Percentiles rank a stretch among this genome's conserved stretches.
phyloP scores from a whole-genome alignment of 1,140 invertebrate genomes.

The Drosophila biarmipes region DNA sequence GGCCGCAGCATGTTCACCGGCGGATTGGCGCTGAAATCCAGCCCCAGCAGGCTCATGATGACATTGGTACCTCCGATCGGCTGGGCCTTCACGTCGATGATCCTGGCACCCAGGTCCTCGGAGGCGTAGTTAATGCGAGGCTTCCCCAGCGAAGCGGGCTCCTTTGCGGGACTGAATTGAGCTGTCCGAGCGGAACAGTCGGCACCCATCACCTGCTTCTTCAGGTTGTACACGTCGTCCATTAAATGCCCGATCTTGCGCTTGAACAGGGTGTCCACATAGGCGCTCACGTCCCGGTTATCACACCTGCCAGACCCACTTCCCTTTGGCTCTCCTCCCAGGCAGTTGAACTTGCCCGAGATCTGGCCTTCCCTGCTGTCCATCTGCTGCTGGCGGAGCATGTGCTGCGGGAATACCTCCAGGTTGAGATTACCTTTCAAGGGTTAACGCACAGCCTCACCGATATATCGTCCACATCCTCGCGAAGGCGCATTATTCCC shows the following conservation, averaged over 20 bases:
- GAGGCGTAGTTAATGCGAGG: slow-evolving; percentile 64
- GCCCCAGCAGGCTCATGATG: slow-evolving; percentile 44
- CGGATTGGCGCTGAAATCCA: slow-evolving; percentile 68
- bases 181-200: slow-evolving; percentile 2
- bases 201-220: slow-evolving; percentile 27
- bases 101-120: slow-evolving; percentile 61
- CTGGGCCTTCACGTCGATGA: slow-evolving; percentile 35
- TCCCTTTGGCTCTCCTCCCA: neutral
- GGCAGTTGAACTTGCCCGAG: neutral
- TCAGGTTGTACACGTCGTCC: slow-evolving; percentile 69
- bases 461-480: slow-evolving; percentile 50
- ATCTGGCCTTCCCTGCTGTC: slow-evolving; percentile 1
- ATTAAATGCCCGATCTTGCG: slow-evolving; percentile 50
- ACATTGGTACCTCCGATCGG: slow-evolving; percentile 45
- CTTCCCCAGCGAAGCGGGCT: neutral
- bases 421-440: too few species aligned
- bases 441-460: slow-evolving; percentile 15
- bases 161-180: neutral
- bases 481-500: slow-evolving; percentile 17
- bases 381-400: slow-evolving; percentile 12
- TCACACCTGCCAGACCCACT: slow-evolving; percentile 3
- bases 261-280: slow-evolving; percentile 58
- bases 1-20: slow-evolving; percentile 65
- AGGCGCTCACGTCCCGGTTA: slow-evolving; percentile 35
- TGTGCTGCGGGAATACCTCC: neutral